Evolutionary conservation across 2,113 vertebrate species (phyloP), one percentile per base, ranked within the genome.

Genomic region (Hydrolagus affinis): DNA sequence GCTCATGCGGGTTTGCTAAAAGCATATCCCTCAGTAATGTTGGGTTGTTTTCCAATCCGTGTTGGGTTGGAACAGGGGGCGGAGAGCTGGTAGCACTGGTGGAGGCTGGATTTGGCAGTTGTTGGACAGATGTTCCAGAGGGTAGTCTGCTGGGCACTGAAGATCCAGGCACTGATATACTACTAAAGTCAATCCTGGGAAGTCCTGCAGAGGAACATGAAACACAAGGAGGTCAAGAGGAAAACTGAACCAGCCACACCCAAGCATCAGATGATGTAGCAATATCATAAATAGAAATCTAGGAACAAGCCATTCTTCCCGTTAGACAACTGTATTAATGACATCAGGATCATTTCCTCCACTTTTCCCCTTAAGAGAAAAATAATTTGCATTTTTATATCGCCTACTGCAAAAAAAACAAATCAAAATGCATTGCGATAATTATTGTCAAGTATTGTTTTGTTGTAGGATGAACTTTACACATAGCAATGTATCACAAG

Each of bases 131-230:
- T 44, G 10, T 66, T 59, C 30, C 30, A 62, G 9, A 11, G 75
- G 89, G 23, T 60, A 90, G 62, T 89, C 88, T 0, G 85, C 86
- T 0, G 86, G 89, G 56, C 0, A 90, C 0, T 0, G 97, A 97
- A 0, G 95, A 95, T 87, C 97, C 95, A 0, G 98, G 98, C 70
- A 99, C 96, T 0, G 96, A 92, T 70, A 99, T 99, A 87, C 96
- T 97, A 89, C 98, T 95, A 89, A 99, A 99, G 89, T 99, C 98
- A 86, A 99, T 99, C 87, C 93, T 94, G 11, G 98, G 98, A 87
- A 99, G 91, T 86, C 95, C 97, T 97, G n/a, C 25, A 30, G 66
- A 59, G 28, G 7, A 23, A 11, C 9, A 86, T 25, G 8, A 86
- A 11, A 23, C 11, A 64, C 11, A 76, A n/a, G n/a, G 28, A 64